Base-by-base conservation (phyloP, 2,113 vertebrate genomes). In the Edolisoma coerulescens region DNA sequence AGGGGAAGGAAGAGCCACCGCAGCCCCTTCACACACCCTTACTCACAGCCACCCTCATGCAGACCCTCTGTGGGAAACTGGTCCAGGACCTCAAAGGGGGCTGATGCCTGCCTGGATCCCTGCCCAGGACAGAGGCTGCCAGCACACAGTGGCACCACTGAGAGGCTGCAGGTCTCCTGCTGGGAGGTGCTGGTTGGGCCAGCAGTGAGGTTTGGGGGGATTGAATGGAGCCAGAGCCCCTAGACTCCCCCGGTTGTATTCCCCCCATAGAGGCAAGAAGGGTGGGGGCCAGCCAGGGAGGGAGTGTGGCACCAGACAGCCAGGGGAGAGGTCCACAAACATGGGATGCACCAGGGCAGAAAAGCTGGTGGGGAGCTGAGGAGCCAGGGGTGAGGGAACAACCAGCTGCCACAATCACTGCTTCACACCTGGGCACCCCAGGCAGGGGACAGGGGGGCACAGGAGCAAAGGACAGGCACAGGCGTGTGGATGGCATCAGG, bases 1-100 rank as follows among this genome's bases (percentile, higher is more conserved):
- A 97, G 80, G 86, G 97, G 97, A 97, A 97, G 96, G 71, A 96
- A 83, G 19, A 69, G 56, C 49, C 53, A 45, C 88, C n/a, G 0
- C 92, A 82, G 83, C 63, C 83, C 35, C 50, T 53, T 76, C 80
- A 47, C 56, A 52, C 16, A 11, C 17, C 37, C 78, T 97, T 89
- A 86, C 84, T 95, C 91, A 91, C 0, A 1, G 73, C n/a, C 37
- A 35, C 15, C 26, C 13, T 37, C 74, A 23, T 8, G 3, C 16
- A 85, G 61, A 64, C 37, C 54, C 78, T 56, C 18, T 49, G 0
- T 21, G 70, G 39, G 87, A 93, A 87, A 39, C 9, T 5, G 9
- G 6, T 10, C 27, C 1, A 5, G 52, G 54, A 73, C 13, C 39
- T 59, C 1, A 2, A 42, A 35, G 30, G 6, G 33, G 7, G 6